Evolutionary conservation across 2,113 vertebrate species (phyloP).

Genomic region (Notothenia rossii): DNA sequence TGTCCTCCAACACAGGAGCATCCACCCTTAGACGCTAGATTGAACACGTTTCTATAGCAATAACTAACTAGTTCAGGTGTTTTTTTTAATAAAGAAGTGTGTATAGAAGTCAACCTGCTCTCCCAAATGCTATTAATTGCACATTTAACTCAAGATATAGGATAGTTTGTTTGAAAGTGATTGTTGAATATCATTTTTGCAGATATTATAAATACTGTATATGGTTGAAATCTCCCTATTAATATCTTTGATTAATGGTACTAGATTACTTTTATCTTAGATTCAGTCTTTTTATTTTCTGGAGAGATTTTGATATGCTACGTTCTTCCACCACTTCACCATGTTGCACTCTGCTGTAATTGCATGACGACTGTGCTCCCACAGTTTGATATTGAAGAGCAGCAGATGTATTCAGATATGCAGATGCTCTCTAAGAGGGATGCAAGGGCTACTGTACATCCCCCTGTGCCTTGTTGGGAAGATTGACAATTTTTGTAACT

Average conservation of each 20-base stretch:
- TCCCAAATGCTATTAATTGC: constrained; percentile 74
- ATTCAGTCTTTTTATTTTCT: constrained; percentile 71
- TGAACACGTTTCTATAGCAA: constrained; percentile 59
- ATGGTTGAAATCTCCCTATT: constrained; percentile 66
- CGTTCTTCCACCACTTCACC: constrained; percentile 70
- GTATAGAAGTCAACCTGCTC: constrained; percentile 58
- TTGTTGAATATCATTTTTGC: constrained; percentile 67
- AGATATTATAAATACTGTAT: constrained; percentile 71
- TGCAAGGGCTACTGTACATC: constrained; percentile 50
- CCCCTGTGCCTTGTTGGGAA: constrained; percentile 79
- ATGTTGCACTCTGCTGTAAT: constrained; percentile 67
- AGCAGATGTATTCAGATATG: constrained; percentile 82
- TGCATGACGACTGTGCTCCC: constrained; percentile 68
- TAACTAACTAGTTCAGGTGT: constrained; percentile 62
- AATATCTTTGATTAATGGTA: constrained; percentile 77
- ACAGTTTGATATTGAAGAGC: constrained; percentile 68
- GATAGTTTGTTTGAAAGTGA: constrained; percentile 61
- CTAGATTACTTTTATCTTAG: constrained; percentile 66
- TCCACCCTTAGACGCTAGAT: constrained; percentile 24
- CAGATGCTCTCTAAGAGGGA: constrained; percentile 70
- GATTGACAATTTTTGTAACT: constrained; percentile 56
- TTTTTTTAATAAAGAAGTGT: constrained; percentile 23
- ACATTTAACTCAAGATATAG: constrained; percentile 66
- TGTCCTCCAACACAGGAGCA: constrained; percentile 16
- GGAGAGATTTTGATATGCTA: constrained; percentile 72